Evolutionary conservation across 1,140 invertebrate species (phyloP), one percentile per base, ranked within the genome.

Genomic region (Tetramorium simillimum): DNA sequence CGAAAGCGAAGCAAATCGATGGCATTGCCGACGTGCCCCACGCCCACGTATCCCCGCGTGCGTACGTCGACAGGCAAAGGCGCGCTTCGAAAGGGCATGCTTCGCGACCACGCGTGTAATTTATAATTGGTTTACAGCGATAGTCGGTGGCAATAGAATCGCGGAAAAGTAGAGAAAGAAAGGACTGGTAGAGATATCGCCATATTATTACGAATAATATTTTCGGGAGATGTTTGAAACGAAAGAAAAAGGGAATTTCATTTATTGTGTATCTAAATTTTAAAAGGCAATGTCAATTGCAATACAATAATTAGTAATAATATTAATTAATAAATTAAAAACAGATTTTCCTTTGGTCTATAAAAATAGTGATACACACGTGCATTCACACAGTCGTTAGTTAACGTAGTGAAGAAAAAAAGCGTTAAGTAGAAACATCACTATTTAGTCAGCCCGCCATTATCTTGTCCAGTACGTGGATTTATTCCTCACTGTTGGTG

Each of bases 61-160:
- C 63, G 77, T 78, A 28, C 24, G 43, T 53, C 81, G 58, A 78
- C 51, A 10, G 60, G 85, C 51, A 85, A 85, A 84, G 49, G 51
- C 37, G 49, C 28, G 40, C 67, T 46, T 40, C 5, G 56, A 40
- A 49, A 60, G 51, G 24, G 60, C 67, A 46, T 37, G 12, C 43
- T 81, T 33, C 73, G 60, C 43, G 46, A 67, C 56, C 24, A 43
- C 65, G 40, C 65, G 43, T 60, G 46, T 78, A 63, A 89, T 86
- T 89, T 89, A 70, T 86, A 89, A 89, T 89, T 77, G 69, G 76
- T 77, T 63, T 18, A 62, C n/a, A 18, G 58, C 73, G 51, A 46
- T 60, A 62, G 53, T 51, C 62, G 53, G 24, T 7, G 67, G 28
- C 43, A 53, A 76, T 21, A 14, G 37, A 62, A 2, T 37, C 5